phyloP scores from a whole-genome alignment of 2,113 vertebrate species.

The Mobula hypostoma region DNA sequence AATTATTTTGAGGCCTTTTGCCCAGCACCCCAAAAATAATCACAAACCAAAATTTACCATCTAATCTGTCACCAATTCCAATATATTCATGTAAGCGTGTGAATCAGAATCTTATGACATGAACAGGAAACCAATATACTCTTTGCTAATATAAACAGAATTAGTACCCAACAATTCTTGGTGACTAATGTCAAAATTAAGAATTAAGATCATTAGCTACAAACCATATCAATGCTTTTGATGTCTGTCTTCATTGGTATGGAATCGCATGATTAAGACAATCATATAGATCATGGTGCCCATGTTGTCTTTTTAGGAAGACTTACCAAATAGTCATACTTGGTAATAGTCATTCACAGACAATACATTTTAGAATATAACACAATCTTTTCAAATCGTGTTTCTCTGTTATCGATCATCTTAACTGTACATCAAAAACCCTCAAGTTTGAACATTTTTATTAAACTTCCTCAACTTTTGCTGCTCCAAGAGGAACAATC shows the following conservation, averaged over 20 bases:
- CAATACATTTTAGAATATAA: too few species aligned
- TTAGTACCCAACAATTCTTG: background rate
- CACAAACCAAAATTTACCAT: background rate
- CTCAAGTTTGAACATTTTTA: background rate
- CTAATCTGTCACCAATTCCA: background rate
- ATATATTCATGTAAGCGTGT: background rate
- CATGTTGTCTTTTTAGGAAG: background rate
- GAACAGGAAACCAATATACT: background rate
- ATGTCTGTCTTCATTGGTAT: background rate
- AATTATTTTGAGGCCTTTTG: background rate
- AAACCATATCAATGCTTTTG: background rate
- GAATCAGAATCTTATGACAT: background rate
- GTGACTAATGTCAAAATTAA: background rate
- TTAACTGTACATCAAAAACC: background rate
- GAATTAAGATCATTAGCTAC: background rate
- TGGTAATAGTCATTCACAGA: too few species aligned
- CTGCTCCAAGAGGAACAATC: background rate
- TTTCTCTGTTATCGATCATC: background rate
- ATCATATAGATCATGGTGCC: background rate
- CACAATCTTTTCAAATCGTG: too few species aligned
- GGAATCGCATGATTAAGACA: background rate
- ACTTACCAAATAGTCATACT: background rate
- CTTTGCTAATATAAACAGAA: background rate
- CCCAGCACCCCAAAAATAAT: background rate
- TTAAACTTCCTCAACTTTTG: background rate